Conservation (phyloP, 2,113 vertebrate genomes). For the Pholis gunnellus region DNA sequence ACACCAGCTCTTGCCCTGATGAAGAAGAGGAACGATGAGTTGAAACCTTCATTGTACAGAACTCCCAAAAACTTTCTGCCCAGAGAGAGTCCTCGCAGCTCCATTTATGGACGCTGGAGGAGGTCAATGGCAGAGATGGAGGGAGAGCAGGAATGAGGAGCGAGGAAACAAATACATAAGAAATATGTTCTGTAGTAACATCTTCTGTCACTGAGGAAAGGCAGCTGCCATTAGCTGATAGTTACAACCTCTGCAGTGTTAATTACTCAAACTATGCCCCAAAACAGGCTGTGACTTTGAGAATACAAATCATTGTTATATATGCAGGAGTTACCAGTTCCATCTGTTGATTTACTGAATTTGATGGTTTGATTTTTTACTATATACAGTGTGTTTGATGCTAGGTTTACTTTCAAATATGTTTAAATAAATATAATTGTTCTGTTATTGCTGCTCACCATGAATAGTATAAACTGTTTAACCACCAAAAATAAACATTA, state of each 20-base stretch:
- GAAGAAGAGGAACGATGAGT: constrained; percentile 82
- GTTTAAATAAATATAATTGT: constrained; percentile 20
- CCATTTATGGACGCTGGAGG: constrained; percentile 58
- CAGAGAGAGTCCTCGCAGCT: constrained; percentile 65
- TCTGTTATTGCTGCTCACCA: constrained; percentile 12
- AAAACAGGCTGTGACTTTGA: constrained; percentile 12
- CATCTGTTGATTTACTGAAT: constrained; percentile 9
- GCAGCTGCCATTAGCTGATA: constrained; percentile 5
- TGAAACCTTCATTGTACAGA: constrained; percentile 57
- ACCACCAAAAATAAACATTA: background rate
- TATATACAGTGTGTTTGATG: background rate
- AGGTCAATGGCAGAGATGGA: constrained; percentile 26
- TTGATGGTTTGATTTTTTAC: background rate
- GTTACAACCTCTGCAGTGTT: constrained; percentile 48
- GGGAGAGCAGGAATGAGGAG: constrained; percentile 36
- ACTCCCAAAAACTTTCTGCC: constrained; percentile 42
- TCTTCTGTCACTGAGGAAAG: constrained; percentile 6
- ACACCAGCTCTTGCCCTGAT: constrained; percentile 86
- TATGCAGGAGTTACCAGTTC: background rate
- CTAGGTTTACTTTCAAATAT: background rate
- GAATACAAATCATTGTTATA: background rate
- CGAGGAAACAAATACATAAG: background rate
- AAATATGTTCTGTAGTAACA: background rate
- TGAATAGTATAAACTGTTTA: background rate
- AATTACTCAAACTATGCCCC: background rate